These are phyloP conservation scores for Calephelis virginiensis DNA, from an alignment of 1,140 invertebrate genomes.

Conservation along the genomic window DNA sequence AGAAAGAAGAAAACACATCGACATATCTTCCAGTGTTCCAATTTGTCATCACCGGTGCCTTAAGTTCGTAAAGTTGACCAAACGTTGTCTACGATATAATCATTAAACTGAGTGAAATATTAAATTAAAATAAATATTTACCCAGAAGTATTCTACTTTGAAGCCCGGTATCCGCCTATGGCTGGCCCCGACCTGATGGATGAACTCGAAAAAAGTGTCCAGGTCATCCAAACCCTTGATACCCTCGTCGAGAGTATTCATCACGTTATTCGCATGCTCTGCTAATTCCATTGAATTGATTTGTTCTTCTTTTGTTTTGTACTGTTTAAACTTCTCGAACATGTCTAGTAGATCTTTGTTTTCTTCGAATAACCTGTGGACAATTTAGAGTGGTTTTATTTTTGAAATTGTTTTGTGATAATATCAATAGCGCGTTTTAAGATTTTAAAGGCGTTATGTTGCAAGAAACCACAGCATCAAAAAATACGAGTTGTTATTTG, in stretches of 20 bases:
- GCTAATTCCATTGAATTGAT: conserved; percentile 88
- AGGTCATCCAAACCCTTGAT: conserved; percentile 92
- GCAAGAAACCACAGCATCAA: no score
- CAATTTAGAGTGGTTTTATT: background rate
- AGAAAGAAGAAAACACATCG: no score
- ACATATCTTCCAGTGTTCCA: no score
- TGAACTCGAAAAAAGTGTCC: conserved; percentile 89
- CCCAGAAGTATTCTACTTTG: conserved; percentile 92
- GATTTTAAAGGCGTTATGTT: no score
- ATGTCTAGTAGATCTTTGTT: conserved; percentile 88
- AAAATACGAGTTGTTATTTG: no score
- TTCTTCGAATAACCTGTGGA: conserved; percentile 90
- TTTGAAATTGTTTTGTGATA: background rate
- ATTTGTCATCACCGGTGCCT: no score
- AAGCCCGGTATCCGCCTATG: conserved; percentile 92
- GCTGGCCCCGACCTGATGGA: conserved; percentile 89
- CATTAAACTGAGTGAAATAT: no score
- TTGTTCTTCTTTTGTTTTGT: conserved; percentile 89
- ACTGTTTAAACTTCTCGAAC: conserved; percentile 89
- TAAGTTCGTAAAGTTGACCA: no score
- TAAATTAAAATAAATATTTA: conserved; percentile 67
- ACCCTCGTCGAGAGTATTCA: conserved; percentile 91
- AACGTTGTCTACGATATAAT: no score
- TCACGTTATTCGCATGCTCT: conserved; percentile 92
- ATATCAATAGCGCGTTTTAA: background rate